Evolutionary conservation across 1,140 invertebrate genomes (phyloP), one percentile per base, ranked within the genome.

Genomic region (Drosophila mayri): DNA sequence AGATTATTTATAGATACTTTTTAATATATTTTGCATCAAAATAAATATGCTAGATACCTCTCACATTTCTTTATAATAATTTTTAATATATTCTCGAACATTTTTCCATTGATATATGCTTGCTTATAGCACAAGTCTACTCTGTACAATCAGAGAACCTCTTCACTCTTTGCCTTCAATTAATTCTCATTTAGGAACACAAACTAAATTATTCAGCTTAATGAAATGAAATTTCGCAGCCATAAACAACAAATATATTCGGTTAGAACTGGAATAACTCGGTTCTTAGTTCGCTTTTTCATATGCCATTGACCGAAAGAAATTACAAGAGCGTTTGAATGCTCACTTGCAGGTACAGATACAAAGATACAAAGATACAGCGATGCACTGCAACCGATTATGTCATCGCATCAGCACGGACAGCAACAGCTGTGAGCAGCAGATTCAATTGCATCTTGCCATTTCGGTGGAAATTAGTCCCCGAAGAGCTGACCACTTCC

Each of bases 401-500:
- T 38, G 52, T 54, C 52, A 38, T 54, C 35, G 52, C 52, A 37
- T 16, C 20, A 22, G 7, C 20, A 54, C 35, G 35, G 52, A 54
- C 52, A 55, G 52, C 52, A 55, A n/a, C 52, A 55, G 52, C 52
- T 55, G 52, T 7, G 20, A 25, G 14, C 52, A 9, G 52, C 52
- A 55, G 54, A 50, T 72, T 30, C 37, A 60, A 30, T 72, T 38
- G 70, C 54, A 71, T 72, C 44, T 73, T 55, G 28, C 30, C 59
- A 58, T 77, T 71, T 75, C 68, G 52, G 58, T 41, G 37, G 49
- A 75, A 86, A 85, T 85, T 75, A 75, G 82, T 30, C 28, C 47
- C 37, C 66, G 68, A 50, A 61, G 66, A 59, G 78, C 44, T 57
- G 64, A 79, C 70, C 65, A 38, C 22, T 38, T 22, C 68, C 68